phyloP scores from a whole-genome alignment of 2,888 invertebrate genomes.

The Sinhomidia bicolor region DNA sequence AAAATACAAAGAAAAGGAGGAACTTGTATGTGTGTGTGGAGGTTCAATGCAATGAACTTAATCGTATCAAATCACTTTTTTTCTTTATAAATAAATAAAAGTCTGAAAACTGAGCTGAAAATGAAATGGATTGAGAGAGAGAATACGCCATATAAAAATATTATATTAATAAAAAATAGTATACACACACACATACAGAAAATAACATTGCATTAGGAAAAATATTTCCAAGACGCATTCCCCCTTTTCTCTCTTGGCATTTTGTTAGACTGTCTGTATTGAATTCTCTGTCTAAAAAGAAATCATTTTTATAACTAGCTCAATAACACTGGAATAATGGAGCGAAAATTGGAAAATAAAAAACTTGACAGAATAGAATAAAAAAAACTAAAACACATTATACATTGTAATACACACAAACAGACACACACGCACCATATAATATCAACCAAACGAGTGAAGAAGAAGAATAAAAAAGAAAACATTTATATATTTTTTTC shows the following conservation, averaged over 20 bases:
- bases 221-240: constrained; percentile 36
- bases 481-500: background rate
- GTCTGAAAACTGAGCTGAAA: constrained; percentile 34
- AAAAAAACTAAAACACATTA: constrained; percentile 53
- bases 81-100: background rate
- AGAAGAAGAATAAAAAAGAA: background rate
- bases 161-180: constrained; percentile 12
- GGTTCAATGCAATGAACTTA: constrained; percentile 36
- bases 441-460: constrained; percentile 10
- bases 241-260: constrained; percentile 28
- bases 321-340: constrained; percentile 69
- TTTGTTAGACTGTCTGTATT: constrained; percentile 5
- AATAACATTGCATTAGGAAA: background rate
- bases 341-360: constrained; percentile 60
- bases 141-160: background rate
- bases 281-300: constrained; percentile 46
- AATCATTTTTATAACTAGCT: constrained; percentile 68
- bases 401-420: constrained; percentile 10
- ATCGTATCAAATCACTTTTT: constrained; percentile 33
- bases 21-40: too few species aligned
- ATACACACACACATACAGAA: background rate
- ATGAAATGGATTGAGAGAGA: constrained; percentile 36
- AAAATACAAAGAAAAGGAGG: constrained; percentile 1
- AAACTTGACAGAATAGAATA: constrained; percentile 63
- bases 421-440: constrained; percentile 48